Evolutionary conservation across 2,113 vertebrate species (phyloP).

Genomic region (Pristiophorus japonicus): DNA sequence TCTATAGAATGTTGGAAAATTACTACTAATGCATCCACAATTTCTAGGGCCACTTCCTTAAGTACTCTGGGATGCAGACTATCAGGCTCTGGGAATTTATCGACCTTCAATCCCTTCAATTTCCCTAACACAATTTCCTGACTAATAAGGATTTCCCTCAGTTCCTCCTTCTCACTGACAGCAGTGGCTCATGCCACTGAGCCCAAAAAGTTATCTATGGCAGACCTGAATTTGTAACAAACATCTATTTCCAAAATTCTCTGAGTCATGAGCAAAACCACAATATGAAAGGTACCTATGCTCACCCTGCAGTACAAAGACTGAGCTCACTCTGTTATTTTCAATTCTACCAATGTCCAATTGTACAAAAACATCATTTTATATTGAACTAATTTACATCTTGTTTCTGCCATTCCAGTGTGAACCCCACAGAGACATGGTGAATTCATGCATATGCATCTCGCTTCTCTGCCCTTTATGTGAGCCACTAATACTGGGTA

Average conservation of each 20-base stretch:
- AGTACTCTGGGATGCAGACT: too few species aligned
- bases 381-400: neutral
- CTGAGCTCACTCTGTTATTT: neutral
- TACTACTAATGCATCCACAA: too few species aligned
- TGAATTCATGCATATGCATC: neutral
- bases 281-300: neutral
- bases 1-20: too few species aligned
- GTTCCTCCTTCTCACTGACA: too few species aligned
- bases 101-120: too few species aligned
- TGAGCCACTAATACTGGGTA: neutral
- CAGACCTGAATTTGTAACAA: neutral
- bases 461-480: neutral
- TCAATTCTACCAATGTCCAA: neutral
- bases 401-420: neutral
- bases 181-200: neutral
- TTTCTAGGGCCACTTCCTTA: too few species aligned
- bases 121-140: too few species aligned
- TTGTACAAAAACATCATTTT: neutral
- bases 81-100: too few species aligned
- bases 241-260: neutral
- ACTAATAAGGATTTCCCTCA: too few species aligned
- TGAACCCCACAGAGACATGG: neutral
- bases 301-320: neutral
- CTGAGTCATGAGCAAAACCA: neutral
- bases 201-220: neutral